Evolutionary conservation across 2,888 invertebrate genomes (phyloP).

Genomic region (Lasioglossum zephyrum): DNA sequence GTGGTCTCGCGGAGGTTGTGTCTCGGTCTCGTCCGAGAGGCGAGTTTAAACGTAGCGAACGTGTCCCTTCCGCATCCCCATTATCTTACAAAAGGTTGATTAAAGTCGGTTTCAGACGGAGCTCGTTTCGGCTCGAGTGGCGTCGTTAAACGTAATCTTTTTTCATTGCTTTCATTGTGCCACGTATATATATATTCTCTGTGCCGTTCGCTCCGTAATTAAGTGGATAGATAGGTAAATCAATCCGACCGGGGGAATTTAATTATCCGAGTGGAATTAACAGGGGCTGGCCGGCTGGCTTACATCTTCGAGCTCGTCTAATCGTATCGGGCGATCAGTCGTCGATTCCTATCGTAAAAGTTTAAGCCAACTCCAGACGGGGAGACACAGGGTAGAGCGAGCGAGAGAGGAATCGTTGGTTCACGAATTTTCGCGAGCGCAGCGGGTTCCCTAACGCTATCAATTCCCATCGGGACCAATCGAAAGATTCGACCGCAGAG

Average conservation of each 20-base stretch:
- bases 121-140: conserved; percentile 32
- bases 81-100: conserved; percentile 62
- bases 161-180: conserved; percentile 42
- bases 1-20: neutral
- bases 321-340: conserved; percentile 19
- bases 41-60: conserved; percentile 19
- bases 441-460: conserved; percentile 1
- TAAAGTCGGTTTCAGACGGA: conserved; percentile 41
- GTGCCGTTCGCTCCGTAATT: conserved; percentile 30
- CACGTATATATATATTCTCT: conserved; percentile 30
- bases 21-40: neutral
- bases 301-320: conserved; percentile 6
- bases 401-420: neutral
- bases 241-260: conserved; percentile 31
- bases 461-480: conserved; percentile 22
- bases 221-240: conserved; percentile 45
- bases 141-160: conserved; percentile 50
- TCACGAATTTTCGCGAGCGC: neutral
- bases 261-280: conserved; percentile 44
- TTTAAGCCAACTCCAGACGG: neutral
- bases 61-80: conserved; percentile 41
- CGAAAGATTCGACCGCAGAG: conserved; percentile 32
- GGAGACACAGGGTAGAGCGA: neutral
- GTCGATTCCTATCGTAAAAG: conserved; percentile 8
- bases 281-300: conserved; percentile 3